Percentiles rank a stretch among this genome's conserved stretches.
phyloP scores from a whole-genome alignment of 2,797 vertebrate genomes.

The Eupleurogrammus muticus region DNA sequence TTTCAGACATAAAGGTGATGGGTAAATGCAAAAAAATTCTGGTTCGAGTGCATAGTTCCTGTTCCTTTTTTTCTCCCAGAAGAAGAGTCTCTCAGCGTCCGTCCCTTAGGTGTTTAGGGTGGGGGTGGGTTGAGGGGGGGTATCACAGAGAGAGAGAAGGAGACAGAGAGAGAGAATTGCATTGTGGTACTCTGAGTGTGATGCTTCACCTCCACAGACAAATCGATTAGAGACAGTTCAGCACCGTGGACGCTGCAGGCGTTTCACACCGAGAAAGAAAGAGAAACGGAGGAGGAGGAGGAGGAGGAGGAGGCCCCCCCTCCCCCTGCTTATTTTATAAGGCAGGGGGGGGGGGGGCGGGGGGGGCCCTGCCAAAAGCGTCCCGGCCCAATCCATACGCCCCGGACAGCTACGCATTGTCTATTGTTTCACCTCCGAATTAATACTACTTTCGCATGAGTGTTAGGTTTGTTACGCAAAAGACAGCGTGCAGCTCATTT shows the following conservation, averaged over 20 bases:
- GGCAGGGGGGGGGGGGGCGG: too few relatives aligned
- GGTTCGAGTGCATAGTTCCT: too few relatives aligned
- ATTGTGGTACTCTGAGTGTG: slow-evolving; percentile 87
- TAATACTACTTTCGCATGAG: slow-evolving; percentile 13
- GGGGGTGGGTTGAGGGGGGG: slow-evolving; percentile 63
- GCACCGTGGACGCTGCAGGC: slow-evolving; percentile 87
- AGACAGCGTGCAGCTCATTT: neutral
- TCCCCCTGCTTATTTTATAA: slow-evolving; percentile 76
- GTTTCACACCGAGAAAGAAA: slow-evolving; percentile 90
- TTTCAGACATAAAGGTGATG: too few relatives aligned
- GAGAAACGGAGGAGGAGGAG: slow-evolving; percentile 11
- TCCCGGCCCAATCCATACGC: slow-evolving; percentile 28
- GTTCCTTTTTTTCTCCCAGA: slow-evolving; percentile 49
- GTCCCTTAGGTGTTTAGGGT: slow-evolving; percentile 58
- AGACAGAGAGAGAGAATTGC: slow-evolving; percentile 70
- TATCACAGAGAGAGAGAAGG: slow-evolving; percentile 81
- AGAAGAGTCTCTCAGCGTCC: slow-evolving; percentile 51
- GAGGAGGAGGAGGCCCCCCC: slow-evolving; percentile 42
- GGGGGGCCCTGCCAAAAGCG: slow-evolving; percentile 64
- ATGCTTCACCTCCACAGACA: slow-evolving; percentile 93
- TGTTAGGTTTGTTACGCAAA: neutral
- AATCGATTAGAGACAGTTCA: slow-evolving; percentile 99
- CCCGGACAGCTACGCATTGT: slow-evolving; percentile 35
- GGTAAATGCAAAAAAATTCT: too few relatives aligned
- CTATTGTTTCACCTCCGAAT: slow-evolving; percentile 34